These are phyloP conservation scores for Semnopithecus entellus DNA, from an alignment of 2,113 vertebrate species.

Conservation along the genomic window DNA sequence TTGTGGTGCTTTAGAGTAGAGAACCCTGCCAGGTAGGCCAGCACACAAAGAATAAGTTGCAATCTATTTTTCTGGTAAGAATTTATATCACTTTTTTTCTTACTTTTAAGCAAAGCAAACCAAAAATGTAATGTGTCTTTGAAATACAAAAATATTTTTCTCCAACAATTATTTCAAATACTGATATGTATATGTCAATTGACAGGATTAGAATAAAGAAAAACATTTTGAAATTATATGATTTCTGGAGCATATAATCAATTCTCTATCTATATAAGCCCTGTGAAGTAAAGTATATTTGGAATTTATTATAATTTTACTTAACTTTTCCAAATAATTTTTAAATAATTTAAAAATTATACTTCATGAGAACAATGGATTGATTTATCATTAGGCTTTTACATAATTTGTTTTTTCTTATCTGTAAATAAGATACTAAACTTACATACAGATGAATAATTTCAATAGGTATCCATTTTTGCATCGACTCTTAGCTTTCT, in stretches of 20 bases:
- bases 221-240: not conserved
- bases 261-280: not conserved
- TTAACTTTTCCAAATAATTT: not conserved
- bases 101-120: not conserved
- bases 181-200: not conserved
- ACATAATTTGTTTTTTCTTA: not conserved
- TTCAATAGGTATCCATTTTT: conserved; percentile 70
- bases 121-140: not conserved
- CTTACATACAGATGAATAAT: conserved; percentile 60
- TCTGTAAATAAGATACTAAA: conserved; percentile 77
- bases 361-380: conserved; percentile 71
- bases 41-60: not conserved
- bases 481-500: conserved; percentile 76
- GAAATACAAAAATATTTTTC: not conserved
- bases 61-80: conserved; percentile 3
- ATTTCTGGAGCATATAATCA: not conserved
- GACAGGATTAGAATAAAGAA: not conserved
- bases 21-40: conserved; percentile 62
- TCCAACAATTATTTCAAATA: not conserved
- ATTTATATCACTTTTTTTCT: not conserved
- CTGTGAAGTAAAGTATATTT: not conserved
- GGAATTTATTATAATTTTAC: not conserved
- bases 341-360: conserved; percentile 64
- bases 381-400: not conserved
- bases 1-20: conserved; percentile 75